A percentile compares a stretch with the other conserved stretches of the same genome.
phyloP scores from a whole-genome alignment of 2,113 vertebrate genomes.

The Sapayoa aenigma region DNA sequence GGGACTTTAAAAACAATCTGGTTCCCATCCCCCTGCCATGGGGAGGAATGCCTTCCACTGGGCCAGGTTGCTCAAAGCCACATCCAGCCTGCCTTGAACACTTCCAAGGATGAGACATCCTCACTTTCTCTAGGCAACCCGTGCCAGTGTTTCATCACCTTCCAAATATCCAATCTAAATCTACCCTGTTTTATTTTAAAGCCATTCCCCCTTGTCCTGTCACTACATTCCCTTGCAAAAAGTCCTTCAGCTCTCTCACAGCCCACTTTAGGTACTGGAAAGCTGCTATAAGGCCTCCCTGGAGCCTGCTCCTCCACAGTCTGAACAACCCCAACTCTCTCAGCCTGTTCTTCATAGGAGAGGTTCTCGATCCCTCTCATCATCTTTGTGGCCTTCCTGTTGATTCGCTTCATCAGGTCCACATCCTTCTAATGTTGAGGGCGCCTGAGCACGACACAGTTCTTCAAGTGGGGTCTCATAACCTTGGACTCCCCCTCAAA shows the following conservation, averaged over 20 bases:
- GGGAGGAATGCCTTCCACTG: neutral
- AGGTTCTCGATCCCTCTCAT: neutral
- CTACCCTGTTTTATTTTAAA: neutral
- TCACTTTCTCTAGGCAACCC: neutral
- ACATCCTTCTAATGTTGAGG: neutral
- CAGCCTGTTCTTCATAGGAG: neutral
- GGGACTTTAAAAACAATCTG: neutral
- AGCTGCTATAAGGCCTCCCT: neutral
- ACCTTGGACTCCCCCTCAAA: neutral
- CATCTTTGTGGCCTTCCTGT: neutral
- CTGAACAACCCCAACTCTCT: neutral
- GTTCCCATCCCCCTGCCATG: neutral
- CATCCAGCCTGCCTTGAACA: neutral
- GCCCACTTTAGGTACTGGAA: neutral
- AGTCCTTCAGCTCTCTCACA: neutral
- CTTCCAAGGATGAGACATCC: neutral
- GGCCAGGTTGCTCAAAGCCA: neutral
- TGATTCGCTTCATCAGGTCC: neutral
- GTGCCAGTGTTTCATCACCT: neutral
- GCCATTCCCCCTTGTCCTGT: neutral
- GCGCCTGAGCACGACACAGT: neutral
- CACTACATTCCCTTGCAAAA: neutral
- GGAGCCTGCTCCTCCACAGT: neutral
- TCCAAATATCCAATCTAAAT: neutral
- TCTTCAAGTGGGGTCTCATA: neutral